These are phyloP conservation scores for Dromiciops gliroides DNA, from an alignment of 2,113 vertebrate species.

Conservation along the genomic window DNA sequence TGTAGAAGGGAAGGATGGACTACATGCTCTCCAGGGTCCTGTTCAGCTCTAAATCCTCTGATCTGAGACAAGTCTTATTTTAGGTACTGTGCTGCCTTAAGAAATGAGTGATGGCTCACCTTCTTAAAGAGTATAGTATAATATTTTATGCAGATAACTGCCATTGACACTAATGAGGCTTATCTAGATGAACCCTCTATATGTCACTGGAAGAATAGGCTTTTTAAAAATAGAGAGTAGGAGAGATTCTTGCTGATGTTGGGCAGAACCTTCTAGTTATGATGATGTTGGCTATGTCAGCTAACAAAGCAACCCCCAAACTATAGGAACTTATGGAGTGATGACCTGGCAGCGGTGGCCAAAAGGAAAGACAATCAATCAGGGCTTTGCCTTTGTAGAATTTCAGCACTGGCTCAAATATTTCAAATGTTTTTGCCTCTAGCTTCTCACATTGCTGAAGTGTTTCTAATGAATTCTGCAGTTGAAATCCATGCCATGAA, in stretches of 20 bases:
- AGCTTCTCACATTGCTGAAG: neutral
- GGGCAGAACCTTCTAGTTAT: neutral
- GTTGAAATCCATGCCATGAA: slow-evolving; percentile 5
- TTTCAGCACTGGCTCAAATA: neutral
- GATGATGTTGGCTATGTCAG: neutral
- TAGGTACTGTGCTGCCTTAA: neutral
- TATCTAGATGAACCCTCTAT: neutral
- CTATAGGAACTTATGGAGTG: neutral
- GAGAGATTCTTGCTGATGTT: neutral
- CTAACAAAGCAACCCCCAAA: neutral
- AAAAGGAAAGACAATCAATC: neutral
- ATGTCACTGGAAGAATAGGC: neutral
- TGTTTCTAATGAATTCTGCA: neutral
- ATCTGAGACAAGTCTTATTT: neutral
- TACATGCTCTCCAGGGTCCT: neutral
- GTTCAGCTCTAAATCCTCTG: neutral
- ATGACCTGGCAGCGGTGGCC: neutral
- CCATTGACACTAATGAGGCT: neutral
- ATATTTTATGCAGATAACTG: neutral
- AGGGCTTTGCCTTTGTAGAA: neutral
- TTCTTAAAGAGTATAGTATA: neutral
- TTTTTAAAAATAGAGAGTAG: neutral
- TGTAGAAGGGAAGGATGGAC: neutral
- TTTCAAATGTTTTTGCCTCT: neutral
- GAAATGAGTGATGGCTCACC: neutral